Evolutionary conservation across 1,140 invertebrate genomes (phyloP).

Genomic region (Drosophila nigromelanica): DNA sequence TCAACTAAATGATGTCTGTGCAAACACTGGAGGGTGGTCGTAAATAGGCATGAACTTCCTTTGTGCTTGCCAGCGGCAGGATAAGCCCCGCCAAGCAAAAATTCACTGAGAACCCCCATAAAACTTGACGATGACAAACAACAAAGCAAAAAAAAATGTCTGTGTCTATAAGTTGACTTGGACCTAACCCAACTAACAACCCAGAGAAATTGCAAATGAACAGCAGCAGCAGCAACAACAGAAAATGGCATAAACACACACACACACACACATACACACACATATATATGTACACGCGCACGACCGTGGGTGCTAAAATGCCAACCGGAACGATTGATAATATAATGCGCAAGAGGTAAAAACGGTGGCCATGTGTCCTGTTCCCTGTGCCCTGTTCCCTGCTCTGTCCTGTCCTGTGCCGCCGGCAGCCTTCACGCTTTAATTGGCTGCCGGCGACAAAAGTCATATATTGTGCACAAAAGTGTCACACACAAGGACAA

Average conservation of each 20-base stretch:
- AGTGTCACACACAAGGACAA: constrained; percentile 56
- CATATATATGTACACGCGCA: constrained; percentile 25
- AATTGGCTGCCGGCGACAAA: constrained; percentile 79
- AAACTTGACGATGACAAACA: constrained; percentile 73
- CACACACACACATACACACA: constrained; percentile 31
- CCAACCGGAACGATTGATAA: constrained; percentile 75
- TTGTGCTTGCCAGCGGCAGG: constrained; percentile 39
- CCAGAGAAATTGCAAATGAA: constrained; percentile 42
- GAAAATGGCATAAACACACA: constrained; percentile 52
- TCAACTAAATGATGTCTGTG: constrained; percentile 35
- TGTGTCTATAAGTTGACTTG: constrained; percentile 18
- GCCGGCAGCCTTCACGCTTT: constrained; percentile 83
- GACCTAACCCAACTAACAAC: constrained; percentile 67
- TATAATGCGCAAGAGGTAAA: constrained; percentile 57
- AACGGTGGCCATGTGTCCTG: constrained; percentile 61
- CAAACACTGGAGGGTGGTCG: constrained; percentile 34
- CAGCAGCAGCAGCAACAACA: constrained; percentile 3
- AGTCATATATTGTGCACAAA: constrained; percentile 67
- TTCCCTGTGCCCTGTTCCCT: not conserved
- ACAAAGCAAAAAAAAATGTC: constrained; percentile 37
- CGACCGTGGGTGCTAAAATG: constrained; percentile 72
- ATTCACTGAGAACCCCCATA: constrained; percentile 52
- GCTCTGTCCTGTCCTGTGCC: constrained; percentile 32
- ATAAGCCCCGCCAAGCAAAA: constrained; percentile 44
- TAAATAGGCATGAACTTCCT: constrained; percentile 61